Percentiles rank a stretch among this genome's conserved stretches.
Evolutionary conservation across 2,797 vertebrate genomes (phyloP).

Genomic region (Trematomus bernacchii): DNA sequence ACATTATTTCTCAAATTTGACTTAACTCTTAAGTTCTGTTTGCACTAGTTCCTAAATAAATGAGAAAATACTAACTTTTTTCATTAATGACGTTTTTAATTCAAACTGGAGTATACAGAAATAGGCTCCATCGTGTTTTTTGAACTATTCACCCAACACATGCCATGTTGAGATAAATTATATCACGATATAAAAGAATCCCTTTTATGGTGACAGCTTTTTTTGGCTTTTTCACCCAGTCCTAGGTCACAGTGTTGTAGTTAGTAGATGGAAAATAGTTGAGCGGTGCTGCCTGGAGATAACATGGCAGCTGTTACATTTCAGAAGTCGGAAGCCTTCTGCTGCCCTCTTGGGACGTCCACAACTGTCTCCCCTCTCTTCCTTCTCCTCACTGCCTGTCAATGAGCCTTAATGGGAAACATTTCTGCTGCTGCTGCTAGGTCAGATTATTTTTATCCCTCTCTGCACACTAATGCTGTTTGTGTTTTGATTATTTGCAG

Average conservation of each 20-base stretch:
- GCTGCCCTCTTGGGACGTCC: constrained; percentile 65
- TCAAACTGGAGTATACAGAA: too few relatives aligned
- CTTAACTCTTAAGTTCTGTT: too few relatives aligned
- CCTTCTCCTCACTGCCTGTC: constrained; percentile 56
- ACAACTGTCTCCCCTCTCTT: constrained; percentile 48
- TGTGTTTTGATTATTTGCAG: constrained; percentile 27
- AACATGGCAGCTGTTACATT: constrained; percentile 52
- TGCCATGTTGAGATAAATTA: too few relatives aligned
- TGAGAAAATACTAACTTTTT: too few relatives aligned
- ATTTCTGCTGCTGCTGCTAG: constrained; percentile 39
- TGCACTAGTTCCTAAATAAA: too few relatives aligned
- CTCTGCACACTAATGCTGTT: constrained; percentile 26
- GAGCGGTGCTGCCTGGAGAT: constrained; percentile 22
- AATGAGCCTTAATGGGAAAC: constrained; percentile 46
- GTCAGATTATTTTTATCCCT: constrained; percentile 48
- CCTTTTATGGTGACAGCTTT: too few relatives aligned
- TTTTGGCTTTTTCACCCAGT: too few relatives aligned
- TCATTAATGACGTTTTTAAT: too few relatives aligned
- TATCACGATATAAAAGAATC: too few relatives aligned
- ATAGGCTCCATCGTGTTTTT: too few relatives aligned
- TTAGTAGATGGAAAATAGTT: constrained; percentile 25
- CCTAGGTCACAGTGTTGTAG: neutral
- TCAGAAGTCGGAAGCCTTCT: constrained; percentile 52
- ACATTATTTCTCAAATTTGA: too few relatives aligned
- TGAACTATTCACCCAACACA: too few relatives aligned